Evolutionary conservation across 2,113 vertebrate species (phyloP), one percentile per base, ranked within the genome.

Genomic region (Albula glossodonta): DNA sequence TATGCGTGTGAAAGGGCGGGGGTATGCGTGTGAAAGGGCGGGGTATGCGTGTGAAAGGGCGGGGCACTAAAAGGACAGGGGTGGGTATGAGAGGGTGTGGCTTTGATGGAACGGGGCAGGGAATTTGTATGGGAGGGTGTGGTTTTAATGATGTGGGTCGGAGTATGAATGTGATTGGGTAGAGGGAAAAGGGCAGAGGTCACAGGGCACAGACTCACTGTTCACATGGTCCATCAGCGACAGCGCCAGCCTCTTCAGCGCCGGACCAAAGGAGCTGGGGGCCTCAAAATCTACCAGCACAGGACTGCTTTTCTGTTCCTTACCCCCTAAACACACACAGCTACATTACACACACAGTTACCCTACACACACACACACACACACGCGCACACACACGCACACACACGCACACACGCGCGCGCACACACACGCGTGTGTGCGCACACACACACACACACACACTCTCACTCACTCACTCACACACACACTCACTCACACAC

Each of bases 241-340:
- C 15, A 94, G 93, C 0, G 93, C 92, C 2, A 96, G 93, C 85
- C 86, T 91, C 85, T 92, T 95, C 70, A 96, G 85, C 86, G 94
- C 93, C 41, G 92, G 94, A 92, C 94, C 95, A 83, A 96, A 96
- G 0, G 95, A 95, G 0, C 91, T 88, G 19, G 95, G 95, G 4
- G 92, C 91, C 80, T 96, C 94, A 84, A 94, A 96, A 74, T 96
- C 95, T 63, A 83, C 91, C 84, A 95, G 85, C 86, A 88, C 90
- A 52, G 92, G 80, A 17, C 60, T 57, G 0, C 19, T 1, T 13
- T 66, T 88, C 52, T 88, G 91, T 1, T 88, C 89, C 85, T 93
- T 95, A 4, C 74, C 77, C 51, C 89, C 94, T 95, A 52, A 53
- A 22, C 4, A 15, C 51, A 80, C 50, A 41, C 31, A 41, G 31